These are phyloP conservation scores for Aporrectodea caliginosa DNA, from an alignment of 1,140 invertebrate species.

Conservation along the genomic window DNA sequence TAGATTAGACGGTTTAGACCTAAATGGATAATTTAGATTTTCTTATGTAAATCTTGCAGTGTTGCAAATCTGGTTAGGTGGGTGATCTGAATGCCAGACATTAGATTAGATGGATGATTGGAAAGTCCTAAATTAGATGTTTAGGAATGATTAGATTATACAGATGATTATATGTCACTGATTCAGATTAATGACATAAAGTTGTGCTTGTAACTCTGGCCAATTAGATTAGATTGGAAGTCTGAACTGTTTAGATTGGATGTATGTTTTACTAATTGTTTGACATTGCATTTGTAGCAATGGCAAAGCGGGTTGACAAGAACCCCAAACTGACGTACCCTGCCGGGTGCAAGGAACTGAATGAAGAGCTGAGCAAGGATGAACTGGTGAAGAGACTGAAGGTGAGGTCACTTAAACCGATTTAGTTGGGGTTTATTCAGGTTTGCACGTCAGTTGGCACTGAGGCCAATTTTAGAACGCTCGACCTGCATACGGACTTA, in stretches of 20 bases:
- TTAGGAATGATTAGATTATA: not conserved
- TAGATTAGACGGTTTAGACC: too few species aligned
- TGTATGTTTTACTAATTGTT: not conserved
- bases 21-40: too few species aligned
- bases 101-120: not conserved
- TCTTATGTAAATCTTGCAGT: too few species aligned
- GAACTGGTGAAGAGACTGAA: conserved; percentile 90
- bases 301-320: conserved; percentile 27
- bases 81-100: too few species aligned
- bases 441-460: too few species aligned
- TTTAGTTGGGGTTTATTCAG: too few species aligned
- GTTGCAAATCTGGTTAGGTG: too few species aligned
- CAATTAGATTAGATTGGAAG: not conserved
- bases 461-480: too few species aligned
- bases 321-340: conserved; percentile 54
- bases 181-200: not conserved
- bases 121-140: not conserved
- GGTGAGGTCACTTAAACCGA: too few species aligned
- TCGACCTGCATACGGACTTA: too few species aligned
- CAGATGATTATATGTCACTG: too few species aligned
- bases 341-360: conserved; percentile 61
- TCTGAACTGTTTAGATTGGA: not conserved
- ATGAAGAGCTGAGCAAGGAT: conserved; percentile 88
- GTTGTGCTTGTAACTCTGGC: not conserved
- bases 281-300: conserved; percentile 5